Conservation (phyloP, 2,797 vertebrate species). For the Paramormyrops hopkinsi region DNA sequence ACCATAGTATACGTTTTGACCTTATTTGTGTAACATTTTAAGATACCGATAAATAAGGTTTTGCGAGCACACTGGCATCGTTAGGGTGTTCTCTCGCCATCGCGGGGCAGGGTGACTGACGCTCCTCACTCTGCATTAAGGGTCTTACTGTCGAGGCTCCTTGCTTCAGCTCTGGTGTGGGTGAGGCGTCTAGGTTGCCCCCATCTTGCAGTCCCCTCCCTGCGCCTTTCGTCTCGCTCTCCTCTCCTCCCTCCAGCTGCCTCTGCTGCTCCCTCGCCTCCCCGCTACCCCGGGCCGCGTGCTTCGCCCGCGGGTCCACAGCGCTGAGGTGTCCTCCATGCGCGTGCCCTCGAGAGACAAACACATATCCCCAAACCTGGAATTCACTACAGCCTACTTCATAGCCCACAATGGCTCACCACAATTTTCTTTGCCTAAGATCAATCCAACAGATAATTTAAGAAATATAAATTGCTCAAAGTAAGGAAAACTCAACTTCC, state of each 20-base stretch:
- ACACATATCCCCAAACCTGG: slow-evolving; percentile 25
- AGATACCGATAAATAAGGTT: neutral
- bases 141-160: neutral
- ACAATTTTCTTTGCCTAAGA: slow-evolving; percentile 2
- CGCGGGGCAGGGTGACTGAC: neutral
- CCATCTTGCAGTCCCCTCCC: slow-evolving; percentile 22
- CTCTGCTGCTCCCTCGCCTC: slow-evolving; percentile 22
- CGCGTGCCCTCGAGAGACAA: slow-evolving; percentile 33
- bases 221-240: slow-evolving; percentile 23
- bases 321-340: slow-evolving; percentile 27
- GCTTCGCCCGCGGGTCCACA: slow-evolving; percentile 29
- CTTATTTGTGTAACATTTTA: neutral
- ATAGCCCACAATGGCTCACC: neutral
- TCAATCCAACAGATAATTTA: neutral
- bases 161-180: neutral
- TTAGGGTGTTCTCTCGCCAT: neutral
- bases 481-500: neutral
- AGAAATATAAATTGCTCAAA: neutral
- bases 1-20: neutral
- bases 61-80: neutral
- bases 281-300: slow-evolving; percentile 10
- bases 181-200: neutral
- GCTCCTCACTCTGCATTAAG: neutral
- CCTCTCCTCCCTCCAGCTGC: slow-evolving; percentile 20
- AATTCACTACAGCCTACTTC: neutral